These are phyloP conservation scores for Dromaius novaehollandiae DNA, from an alignment of 2,113 vertebrate genomes.

Conservation along the genomic window DNA sequence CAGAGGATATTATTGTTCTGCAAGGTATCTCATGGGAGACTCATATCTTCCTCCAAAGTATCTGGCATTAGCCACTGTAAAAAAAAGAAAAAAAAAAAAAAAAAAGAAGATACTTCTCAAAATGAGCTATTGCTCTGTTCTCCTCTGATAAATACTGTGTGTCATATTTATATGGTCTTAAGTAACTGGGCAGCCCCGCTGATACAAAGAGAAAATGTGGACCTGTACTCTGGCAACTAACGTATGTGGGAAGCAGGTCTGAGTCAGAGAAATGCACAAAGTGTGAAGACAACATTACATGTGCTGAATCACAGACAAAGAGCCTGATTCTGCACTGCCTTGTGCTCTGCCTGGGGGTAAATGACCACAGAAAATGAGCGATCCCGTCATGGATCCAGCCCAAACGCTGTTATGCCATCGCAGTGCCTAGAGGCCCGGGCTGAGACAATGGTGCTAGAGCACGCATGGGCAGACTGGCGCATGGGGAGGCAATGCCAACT, in stretches of 20 bases:
- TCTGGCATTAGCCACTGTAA: not conserved
- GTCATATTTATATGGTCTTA: accelerated
- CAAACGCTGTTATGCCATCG: not conserved
- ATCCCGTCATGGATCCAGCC: not conserved
- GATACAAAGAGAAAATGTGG: accelerated
- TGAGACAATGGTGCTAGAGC: not conserved
- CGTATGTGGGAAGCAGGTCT: not conserved
- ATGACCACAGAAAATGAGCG: not conserved
- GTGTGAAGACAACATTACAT: accelerated
- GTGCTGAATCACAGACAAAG: not conserved
- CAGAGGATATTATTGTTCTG: conserved; percentile 66
- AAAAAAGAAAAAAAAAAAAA: not conserved
- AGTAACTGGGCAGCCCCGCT: accelerated
- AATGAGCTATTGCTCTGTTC: not conserved
- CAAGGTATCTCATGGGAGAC: conserved; percentile 15
- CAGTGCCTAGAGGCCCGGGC: not conserved
- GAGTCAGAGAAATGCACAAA: not conserved
- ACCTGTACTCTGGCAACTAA: accelerated
- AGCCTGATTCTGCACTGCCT: not conserved
- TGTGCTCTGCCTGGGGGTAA: no score
- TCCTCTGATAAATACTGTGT: not conserved
- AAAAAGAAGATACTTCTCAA: not conserved
- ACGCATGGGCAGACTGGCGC: not conserved
- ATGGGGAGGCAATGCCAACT: no score
- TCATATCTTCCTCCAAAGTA: not conserved